A percentile compares a stretch with the other conserved stretches of the same genome.
Conservation (phyloP, 2,888 invertebrate species). For the Lithophane ornitopus region DNA sequence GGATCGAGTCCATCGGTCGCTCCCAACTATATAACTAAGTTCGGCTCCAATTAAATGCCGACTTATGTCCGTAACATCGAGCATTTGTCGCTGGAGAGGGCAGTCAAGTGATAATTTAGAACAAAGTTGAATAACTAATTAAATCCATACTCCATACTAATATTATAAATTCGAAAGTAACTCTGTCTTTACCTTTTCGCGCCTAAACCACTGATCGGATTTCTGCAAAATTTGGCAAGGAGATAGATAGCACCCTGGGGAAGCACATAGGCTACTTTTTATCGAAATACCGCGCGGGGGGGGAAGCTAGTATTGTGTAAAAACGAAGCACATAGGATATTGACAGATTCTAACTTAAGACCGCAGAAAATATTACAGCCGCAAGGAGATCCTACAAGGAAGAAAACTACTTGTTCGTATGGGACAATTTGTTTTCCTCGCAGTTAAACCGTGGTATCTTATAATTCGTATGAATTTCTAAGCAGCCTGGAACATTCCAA, state of each 20-base stretch:
- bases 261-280: no score
- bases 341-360: no score
- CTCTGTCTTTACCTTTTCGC: no score
- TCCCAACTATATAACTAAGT: slow-evolving; percentile 77
- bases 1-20: slow-evolving; percentile 73
- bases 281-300: no score
- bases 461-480: not conserved
- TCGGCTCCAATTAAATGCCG: slow-evolving; percentile 80
- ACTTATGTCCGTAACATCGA: slow-evolving; percentile 71
- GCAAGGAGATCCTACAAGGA: not conserved
- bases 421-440: not conserved
- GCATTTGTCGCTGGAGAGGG: slow-evolving; percentile 55
- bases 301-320: no score
- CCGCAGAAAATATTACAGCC: not conserved
- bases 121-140: not conserved
- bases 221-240: no score
- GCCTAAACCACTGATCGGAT: no score
- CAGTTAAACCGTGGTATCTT: not conserved
- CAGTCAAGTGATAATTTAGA: slow-evolving; percentile 18
- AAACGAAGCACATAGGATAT: not conserved
- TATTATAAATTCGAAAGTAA: no score
- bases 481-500: not conserved
- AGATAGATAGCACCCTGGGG: no score
- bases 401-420: not conserved
- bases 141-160: not conserved